Percentiles rank a stretch among this genome's conserved stretches.
Evolutionary conservation across 2,797 vertebrate genomes (phyloP).

Genomic region (Heliangelus exortis): DNA sequence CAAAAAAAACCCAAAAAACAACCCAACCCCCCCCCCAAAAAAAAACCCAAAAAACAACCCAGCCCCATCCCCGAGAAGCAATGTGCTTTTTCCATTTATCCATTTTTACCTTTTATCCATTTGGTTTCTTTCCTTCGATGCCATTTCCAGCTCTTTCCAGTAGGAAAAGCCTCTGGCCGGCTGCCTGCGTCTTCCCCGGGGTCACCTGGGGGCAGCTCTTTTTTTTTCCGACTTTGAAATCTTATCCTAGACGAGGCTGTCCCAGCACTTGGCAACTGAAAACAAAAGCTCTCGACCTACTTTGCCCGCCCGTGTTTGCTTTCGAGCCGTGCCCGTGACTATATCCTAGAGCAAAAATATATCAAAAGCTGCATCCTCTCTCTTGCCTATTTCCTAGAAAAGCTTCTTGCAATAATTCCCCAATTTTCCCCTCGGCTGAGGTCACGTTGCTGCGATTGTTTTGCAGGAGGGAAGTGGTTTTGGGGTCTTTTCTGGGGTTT

Average conservation of each 20-base stretch:
- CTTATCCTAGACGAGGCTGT: neutral
- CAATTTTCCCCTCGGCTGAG: neutral
- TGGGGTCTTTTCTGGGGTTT: neutral
- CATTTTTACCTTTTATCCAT: neutral
- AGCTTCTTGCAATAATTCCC: slow-evolving; percentile 49
- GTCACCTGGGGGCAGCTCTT: slow-evolving; percentile 11
- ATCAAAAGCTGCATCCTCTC: slow-evolving; percentile 26
- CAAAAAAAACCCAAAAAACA: no score
- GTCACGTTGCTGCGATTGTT: neutral
- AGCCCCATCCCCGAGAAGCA: neutral
- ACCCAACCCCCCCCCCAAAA: no score
- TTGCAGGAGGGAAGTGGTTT: neutral
- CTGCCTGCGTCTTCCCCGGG: slow-evolving; percentile 71
- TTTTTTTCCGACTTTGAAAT: neutral
- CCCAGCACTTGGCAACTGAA: neutral
- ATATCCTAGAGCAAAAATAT: slow-evolving; percentile 60
- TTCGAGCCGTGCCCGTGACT: slow-evolving; percentile 35
- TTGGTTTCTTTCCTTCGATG: neutral
- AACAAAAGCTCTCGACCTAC: neutral
- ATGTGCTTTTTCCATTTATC: neutral
- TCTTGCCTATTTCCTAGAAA: slow-evolving; percentile 66
- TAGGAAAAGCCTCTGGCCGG: neutral
- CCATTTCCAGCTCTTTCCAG: neutral
- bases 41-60: no score
- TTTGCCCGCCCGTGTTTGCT: slow-evolving; percentile 9